A percentile compares a stretch with the other conserved stretches of the same genome.
phyloP scores from a whole-genome alignment of 2,113 vertebrate species.

The Dicrurus megarhynchus region DNA sequence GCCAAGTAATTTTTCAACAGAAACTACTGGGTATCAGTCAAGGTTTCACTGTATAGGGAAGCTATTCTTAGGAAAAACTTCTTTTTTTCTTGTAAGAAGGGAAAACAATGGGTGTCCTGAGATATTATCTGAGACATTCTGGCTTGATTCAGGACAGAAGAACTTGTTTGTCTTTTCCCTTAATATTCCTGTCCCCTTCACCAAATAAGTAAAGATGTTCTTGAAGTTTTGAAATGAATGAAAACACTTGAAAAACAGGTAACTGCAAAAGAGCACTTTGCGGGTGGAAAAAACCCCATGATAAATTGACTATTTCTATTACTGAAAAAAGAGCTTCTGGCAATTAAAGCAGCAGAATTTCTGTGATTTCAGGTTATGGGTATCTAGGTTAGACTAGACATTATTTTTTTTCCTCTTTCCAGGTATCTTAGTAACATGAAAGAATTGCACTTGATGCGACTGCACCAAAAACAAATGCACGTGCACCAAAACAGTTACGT shows the following conservation, averaged over 20 bases:
- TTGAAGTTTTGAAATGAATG: neutral
- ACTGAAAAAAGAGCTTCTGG: neutral
- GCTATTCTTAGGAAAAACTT: neutral
- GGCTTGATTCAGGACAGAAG: neutral
- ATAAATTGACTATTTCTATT: neutral
- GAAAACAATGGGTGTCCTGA: neutral
- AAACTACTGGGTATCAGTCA: conserved; percentile 22
- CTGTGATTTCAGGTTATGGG: neutral
- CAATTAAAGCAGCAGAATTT: neutral
- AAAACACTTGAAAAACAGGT: neutral
- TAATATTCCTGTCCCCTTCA: neutral
- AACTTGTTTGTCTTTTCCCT: neutral
- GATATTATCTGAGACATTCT: neutral
- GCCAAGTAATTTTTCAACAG: conserved; percentile 46
- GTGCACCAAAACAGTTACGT: neutral
- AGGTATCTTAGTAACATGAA: neutral
- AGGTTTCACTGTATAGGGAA: neutral
- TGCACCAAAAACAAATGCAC: neutral
- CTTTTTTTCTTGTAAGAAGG: neutral
- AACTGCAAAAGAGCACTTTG: neutral
- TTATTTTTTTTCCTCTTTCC: neutral
- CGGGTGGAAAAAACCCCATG: fast-evolving
- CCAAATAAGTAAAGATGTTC: neutral
- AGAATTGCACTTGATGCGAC: neutral
- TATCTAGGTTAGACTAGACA: neutral